Evolutionary conservation across 2,113 vertebrate genomes (phyloP), one percentile per base, ranked within the genome.

Genomic region (Tragelaphus scriptus): DNA sequence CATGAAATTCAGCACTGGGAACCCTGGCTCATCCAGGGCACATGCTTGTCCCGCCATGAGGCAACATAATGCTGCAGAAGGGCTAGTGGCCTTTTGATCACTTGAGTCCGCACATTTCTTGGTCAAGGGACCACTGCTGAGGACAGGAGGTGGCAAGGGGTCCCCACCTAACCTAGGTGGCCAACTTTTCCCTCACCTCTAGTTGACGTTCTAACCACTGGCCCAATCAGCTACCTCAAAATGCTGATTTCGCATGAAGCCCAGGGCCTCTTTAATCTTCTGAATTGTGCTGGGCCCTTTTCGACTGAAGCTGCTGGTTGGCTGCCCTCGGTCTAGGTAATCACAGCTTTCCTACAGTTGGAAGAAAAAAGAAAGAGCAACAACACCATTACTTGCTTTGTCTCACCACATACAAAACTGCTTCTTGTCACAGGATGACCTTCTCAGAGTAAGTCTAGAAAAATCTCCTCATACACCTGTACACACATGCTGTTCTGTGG

Each of bases 231-330:
- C 14, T 98, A 99, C 99, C 99, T 99, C 99, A 99, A 99, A 99
- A 97, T 99, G 99, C 84, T 99, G 99, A 98, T 99, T 99, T 97
- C 99, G 99, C 99, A 99, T 99, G 98, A 99, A 99, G 98, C 99
- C 99, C 30, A 99, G 98, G 14, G 99, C 99, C 97, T 99, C 99
- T 98, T 99, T 99, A 94, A 99, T 99, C 98, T 99, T 99, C 95
- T 99, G 99, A 98, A 99, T 99, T 5, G 99, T 99, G 98, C 99
- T 99, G 77, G 99, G 99, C 1, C 99, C 99, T 97, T 99, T 99
- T 77, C 99, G 99, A 98, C 99, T 99, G 97, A 99, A 99, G 98
- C 99, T 99, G 97, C 99, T 99, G 65, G 98, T 97, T 89, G 99
- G 98, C 47, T 99, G 99, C 1, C 99, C 99, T 71, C 99, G 99